Evolutionary conservation across 2,113 vertebrate species (phyloP).

Genomic region (Petroica traversi): DNA sequence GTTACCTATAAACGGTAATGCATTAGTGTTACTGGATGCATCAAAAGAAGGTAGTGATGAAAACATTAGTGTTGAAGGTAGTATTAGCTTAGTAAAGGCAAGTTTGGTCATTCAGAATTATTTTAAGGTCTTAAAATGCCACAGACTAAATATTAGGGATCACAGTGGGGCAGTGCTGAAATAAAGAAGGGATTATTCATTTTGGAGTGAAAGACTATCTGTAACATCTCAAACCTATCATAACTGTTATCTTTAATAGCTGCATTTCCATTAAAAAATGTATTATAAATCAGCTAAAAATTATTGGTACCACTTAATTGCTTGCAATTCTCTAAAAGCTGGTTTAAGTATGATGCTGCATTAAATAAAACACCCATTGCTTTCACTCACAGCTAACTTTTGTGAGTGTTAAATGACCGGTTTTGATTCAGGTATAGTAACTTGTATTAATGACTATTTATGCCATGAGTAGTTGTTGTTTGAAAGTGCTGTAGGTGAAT

Average conservation of each 20-base stretch:
- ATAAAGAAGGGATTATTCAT: background rate
- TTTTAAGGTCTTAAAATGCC: background rate
- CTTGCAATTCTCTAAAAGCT: background rate
- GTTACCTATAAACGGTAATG: background rate
- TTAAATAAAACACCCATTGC: background rate
- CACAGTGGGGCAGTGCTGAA: background rate
- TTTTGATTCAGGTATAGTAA: background rate
- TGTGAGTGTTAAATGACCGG: background rate
- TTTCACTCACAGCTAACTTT: background rate
- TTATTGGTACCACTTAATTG: background rate
- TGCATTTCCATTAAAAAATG: background rate
- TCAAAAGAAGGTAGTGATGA: background rate
- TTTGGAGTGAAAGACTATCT: background rate
- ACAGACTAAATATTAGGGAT: background rate
- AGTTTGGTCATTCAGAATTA: background rate
- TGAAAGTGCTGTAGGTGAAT: background rate
- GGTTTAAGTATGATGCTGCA: background rate
- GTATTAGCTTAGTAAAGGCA: background rate
- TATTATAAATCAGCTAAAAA: background rate
- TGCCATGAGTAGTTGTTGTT: background rate
- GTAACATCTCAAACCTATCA: background rate
- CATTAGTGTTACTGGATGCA: background rate
- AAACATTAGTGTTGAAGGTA: too few species aligned
- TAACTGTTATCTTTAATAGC: background rate
- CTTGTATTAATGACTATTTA: background rate